Conservation (phyloP, 2,888 invertebrate species). For the Zhuqinia jingwanae region DNA sequence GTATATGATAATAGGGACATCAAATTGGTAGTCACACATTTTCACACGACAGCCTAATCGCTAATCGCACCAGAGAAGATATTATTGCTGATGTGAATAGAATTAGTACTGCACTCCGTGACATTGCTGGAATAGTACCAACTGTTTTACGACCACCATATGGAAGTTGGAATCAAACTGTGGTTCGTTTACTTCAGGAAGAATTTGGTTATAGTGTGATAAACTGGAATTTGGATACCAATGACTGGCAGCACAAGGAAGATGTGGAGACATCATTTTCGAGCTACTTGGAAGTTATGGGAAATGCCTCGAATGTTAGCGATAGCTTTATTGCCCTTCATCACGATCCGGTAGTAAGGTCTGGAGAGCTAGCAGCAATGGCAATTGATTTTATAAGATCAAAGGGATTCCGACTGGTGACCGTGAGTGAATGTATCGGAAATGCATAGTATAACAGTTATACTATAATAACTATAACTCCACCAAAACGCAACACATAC, state of each 20-base stretch:
- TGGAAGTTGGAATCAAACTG: constrained; percentile 56
- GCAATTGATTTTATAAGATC: constrained; percentile 62
- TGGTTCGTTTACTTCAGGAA: constrained; percentile 27
- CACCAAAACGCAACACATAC: no score
- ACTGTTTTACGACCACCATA: constrained; percentile 66
- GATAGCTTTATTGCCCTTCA: constrained; percentile 57
- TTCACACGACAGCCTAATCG: constrained; percentile 46
- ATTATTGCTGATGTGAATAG: constrained; percentile 42
- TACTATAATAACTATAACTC: no score
- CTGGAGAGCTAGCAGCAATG: constrained; percentile 33
- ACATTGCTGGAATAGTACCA: constrained; percentile 42
- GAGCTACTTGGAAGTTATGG: neutral
- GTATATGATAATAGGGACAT: no score
- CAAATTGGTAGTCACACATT: constrained; percentile 68
- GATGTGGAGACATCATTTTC: constrained; percentile 45
- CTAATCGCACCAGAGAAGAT: constrained; percentile 19
- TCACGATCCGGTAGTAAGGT: constrained; percentile 55
- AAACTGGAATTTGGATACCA: constrained; percentile 58
- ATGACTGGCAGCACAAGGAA: constrained; percentile 53
- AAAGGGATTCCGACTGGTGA: constrained; percentile 58
- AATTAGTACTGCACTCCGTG: constrained; percentile 1
- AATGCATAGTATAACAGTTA: neutral
- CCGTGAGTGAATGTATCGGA: constrained; percentile 62
- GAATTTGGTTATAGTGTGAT: constrained; percentile 59
- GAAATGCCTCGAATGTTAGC: neutral